These are phyloP conservation scores for Anableps anableps DNA, from an alignment of 2,797 vertebrate species.

Conservation along the genomic window DNA sequence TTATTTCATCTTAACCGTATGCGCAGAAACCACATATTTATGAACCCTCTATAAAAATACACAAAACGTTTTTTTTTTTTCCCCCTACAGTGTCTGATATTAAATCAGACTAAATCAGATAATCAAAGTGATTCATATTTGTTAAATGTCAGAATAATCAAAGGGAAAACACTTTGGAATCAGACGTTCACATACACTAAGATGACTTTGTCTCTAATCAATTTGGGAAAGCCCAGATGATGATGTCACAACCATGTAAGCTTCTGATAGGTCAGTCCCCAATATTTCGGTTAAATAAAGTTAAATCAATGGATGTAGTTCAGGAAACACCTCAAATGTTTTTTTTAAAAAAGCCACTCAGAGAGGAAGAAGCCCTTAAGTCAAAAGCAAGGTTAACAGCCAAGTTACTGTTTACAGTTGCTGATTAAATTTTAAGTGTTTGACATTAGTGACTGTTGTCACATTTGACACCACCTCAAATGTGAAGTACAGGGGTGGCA, in stretches of 20 bases:
- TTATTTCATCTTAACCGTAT: not conserved
- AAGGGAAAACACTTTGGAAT: no score
- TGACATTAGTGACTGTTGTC: not conserved
- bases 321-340: no score
- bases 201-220: no score
- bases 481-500: not conserved
- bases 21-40: not conserved
- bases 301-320: not conserved
- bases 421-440: not conserved
- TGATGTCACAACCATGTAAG: not conserved
- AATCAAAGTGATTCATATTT: no score
- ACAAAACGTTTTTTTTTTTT: not conserved
- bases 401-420: not conserved
- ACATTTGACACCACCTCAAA: no score
- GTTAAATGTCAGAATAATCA: no score
- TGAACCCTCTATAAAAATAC: not conserved
- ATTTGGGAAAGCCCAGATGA: no score
- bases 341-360: not conserved
- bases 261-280: not conserved
- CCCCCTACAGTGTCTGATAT: not conserved
- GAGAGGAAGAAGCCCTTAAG: not conserved
- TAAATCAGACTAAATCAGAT: not conserved
- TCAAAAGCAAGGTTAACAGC: not conserved
- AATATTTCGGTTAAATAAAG: not conserved
- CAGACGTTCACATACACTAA: no score